Conservation (phyloP, 2,888 invertebrate genomes). For the Margaritifera margaritifera region DNA sequence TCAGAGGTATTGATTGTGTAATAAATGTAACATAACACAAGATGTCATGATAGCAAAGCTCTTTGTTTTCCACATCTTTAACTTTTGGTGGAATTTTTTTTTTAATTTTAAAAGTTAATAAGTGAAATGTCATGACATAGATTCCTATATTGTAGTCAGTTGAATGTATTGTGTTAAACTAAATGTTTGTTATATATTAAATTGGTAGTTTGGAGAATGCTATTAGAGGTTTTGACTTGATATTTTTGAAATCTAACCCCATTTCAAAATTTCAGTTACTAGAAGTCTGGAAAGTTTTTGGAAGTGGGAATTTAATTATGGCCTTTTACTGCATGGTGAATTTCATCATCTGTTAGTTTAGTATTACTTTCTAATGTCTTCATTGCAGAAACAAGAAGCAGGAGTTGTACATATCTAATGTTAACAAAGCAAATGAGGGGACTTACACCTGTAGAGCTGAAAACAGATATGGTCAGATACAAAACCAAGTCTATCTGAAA, state of each 20-base stretch:
- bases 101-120: not conserved
- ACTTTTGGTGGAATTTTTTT: not conserved
- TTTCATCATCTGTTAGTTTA: too few relatives aligned
- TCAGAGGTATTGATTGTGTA: not conserved
- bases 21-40: not conserved
- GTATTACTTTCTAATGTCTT: too few relatives aligned
- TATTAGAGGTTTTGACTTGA: too few relatives aligned
- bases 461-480: constrained; percentile 57
- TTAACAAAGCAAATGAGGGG: constrained; percentile 63
- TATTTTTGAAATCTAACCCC: too few relatives aligned
- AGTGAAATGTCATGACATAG: too few relatives aligned
- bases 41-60: not conserved
- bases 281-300: too few relatives aligned
- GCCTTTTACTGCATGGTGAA: too few relatives aligned
- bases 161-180: too few relatives aligned
- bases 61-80: not conserved
- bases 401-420: constrained; percentile 56
- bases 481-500: constrained; percentile 49
- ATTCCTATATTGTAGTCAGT: too few relatives aligned
- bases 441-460: constrained; percentile 58
- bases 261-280: too few relatives aligned
- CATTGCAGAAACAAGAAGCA: constrained; percentile 55
- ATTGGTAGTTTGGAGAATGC: not conserved
- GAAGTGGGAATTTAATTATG: too few relatives aligned
- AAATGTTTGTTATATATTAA: too few relatives aligned